Evolutionary conservation across 2,888 invertebrate genomes (phyloP), one percentile per base, ranked within the genome.

Genomic region (Belgica antarctica): DNA sequence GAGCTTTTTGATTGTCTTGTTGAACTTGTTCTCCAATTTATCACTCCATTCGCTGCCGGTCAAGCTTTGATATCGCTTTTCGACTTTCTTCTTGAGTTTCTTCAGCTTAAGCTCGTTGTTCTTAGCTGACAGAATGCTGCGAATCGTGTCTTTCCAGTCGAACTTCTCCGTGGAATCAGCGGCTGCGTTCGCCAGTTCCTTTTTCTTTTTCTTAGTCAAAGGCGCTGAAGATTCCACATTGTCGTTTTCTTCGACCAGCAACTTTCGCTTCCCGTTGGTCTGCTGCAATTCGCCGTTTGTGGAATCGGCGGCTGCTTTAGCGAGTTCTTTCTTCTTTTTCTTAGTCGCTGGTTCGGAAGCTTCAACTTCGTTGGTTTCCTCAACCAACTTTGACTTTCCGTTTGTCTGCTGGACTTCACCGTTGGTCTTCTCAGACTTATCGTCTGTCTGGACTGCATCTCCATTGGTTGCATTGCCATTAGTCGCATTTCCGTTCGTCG

Each of bases 51-150:
- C 80, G 19, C 83, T 83, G 25, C 82, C 81, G 34, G 81, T 76
- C 72, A 77, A 76, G 46, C 78, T 75, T 24, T 72, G 72, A 74
- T 88, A 90, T 73, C 86, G 87, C 61, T 84, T 83, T 1, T 89
- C 76, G 5, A 92, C 86, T 80, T 90, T 92, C 76, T 89, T 90
- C 74, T 87, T 86, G 17, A 94, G 79, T 74, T 89, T 89, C 75
- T 89, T 89, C 70, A 89, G 77, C 0, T 87, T 83, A 52, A 92
- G 81, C 75, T 88, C 87, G 73, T 87, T 85, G 3, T 83, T 85
- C 74, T 72, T 71, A 8, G 41, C 62, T 24, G 28, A 52, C 68
- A 72, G 19, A 27, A 71, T 70, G 5, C 22, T 69, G n/a, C 63
- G 52, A 19, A 73, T 73, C 4, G 36, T 24, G 15, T 72, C 59